phyloP scores from a whole-genome alignment of 1,140 invertebrate genomes.

The Rhynchophorus ferrugineus region DNA sequence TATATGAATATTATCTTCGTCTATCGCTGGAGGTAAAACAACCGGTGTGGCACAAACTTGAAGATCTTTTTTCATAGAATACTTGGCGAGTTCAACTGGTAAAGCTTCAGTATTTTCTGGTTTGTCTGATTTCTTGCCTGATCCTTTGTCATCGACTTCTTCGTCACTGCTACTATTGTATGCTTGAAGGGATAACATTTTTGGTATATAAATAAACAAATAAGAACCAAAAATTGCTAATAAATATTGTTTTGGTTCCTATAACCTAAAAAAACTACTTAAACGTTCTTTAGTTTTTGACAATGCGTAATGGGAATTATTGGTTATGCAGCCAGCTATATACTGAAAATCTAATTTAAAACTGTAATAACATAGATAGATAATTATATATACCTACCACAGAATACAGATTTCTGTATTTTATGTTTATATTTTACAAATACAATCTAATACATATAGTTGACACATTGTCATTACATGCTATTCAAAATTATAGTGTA shows the following conservation, averaged over 20 bases:
- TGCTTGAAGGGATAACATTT: conserved; percentile 53
- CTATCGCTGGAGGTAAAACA: conserved; percentile 62
- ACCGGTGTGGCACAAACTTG: conserved; percentile 71
- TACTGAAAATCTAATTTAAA: too few species aligned
- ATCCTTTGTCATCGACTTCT: conserved; percentile 28
- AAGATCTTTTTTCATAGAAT: conserved; percentile 45
- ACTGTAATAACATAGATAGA: too few species aligned
- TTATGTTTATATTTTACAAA: too few species aligned
- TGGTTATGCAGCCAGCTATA: too few species aligned
- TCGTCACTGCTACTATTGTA: conserved; percentile 59
- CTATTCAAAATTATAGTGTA: too few species aligned
- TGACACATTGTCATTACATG: too few species aligned
- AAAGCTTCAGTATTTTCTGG: conserved; percentile 4
- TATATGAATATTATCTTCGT: conserved; percentile 52
- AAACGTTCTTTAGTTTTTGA: too few species aligned
- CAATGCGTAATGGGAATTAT: too few species aligned
- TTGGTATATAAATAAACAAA: conserved; percentile 5
- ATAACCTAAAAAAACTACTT: not conserved
- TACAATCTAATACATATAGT: too few species aligned
- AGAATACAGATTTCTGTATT: too few species aligned
- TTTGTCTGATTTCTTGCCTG: not conserved
- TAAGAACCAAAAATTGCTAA: not conserved
- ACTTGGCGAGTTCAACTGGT: conserved; percentile 18
- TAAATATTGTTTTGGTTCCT: not conserved
- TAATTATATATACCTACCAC: too few species aligned